Conservation (phyloP, 2,888 invertebrate species). For the Hypercompe scribonia region DNA sequence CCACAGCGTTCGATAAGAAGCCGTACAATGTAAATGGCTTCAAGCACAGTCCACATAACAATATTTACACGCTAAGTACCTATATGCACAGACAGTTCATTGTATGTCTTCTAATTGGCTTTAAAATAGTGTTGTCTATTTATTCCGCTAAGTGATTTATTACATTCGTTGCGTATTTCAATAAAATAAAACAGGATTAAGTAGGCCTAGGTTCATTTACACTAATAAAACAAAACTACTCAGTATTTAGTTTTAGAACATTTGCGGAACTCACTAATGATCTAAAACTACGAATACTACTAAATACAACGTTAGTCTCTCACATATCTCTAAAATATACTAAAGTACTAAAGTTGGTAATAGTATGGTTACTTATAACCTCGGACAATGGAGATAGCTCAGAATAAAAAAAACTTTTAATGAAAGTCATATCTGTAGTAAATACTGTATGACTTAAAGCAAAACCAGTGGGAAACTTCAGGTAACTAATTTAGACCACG, state of each 20-base stretch:
- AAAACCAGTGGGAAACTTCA: no score
- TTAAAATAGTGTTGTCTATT: background rate
- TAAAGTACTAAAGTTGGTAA: no score
- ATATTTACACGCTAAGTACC: conserved; percentile 2
- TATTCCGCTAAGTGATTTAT: background rate
- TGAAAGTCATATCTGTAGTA: no score
- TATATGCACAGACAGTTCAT: conserved; percentile 2
- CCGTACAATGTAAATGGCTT: conserved; percentile 33
- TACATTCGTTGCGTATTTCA: background rate
- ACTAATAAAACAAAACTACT: background rate
- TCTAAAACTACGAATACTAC: background rate
- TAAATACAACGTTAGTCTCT: no score
- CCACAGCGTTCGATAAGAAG: conserved; percentile 17
- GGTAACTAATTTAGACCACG: no score
- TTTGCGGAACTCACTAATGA: background rate
- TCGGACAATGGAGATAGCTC: no score
- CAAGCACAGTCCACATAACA: conserved; percentile 9
- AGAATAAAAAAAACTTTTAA: no score
- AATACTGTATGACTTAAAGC: no score
- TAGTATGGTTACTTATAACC: no score
- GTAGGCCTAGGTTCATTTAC: background rate
- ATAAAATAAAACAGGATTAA: background rate
- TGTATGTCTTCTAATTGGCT: conserved; percentile 10
- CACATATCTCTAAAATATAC: no score
- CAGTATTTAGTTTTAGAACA: background rate